These are phyloP conservation scores for Tamandua tetradactyla DNA, from an alignment of 2,797 vertebrate species.

Conservation along the genomic window DNA sequence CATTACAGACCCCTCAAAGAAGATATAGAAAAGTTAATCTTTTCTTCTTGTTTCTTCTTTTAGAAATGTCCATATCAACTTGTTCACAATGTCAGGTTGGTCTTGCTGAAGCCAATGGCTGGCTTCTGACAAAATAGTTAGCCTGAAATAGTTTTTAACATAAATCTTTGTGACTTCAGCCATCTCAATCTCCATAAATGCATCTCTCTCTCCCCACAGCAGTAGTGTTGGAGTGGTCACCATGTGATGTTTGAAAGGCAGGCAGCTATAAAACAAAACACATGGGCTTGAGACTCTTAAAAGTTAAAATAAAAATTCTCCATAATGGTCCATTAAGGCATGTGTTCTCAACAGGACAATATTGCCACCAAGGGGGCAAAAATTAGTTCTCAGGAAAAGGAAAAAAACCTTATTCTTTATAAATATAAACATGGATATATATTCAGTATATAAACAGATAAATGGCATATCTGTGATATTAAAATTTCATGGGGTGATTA, in stretches of 20 bases:
- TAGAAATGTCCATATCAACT: conserved; percentile 98
- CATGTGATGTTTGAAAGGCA: conserved; percentile 92
- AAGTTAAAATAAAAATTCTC: conserved; percentile 41
- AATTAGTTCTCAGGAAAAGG: not conserved
- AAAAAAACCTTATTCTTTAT: not conserved
- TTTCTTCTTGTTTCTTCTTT: conserved; percentile 94
- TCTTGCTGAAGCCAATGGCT: conserved; percentile 99
- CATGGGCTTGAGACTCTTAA: conserved; percentile 1
- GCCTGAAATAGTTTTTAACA: conserved; percentile 95
- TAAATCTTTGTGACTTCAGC: conserved; percentile 95
- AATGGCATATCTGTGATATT: not conserved
- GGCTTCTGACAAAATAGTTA: conserved; percentile 95
- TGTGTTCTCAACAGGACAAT: not conserved
- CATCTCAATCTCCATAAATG: conserved; percentile 97
- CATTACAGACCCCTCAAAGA: conserved; percentile 65
- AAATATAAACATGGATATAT: not conserved
- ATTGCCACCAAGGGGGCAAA: not conserved
- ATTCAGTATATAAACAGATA: not conserved
- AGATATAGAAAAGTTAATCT: conserved; percentile 80
- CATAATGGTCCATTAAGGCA: not conserved
- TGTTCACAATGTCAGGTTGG: conserved; percentile 97
- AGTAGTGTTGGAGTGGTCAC: conserved; percentile 94
- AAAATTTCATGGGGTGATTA: conserved; percentile 26
- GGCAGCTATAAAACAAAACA: conserved; percentile 88
- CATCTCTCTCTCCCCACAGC: conserved; percentile 96